Percentiles rank a stretch among this genome's conserved stretches.
These are phyloP conservation scores for Hirundichthys speculiger DNA, from an alignment of 2,113 vertebrate genomes.

Conservation along the genomic window DNA sequence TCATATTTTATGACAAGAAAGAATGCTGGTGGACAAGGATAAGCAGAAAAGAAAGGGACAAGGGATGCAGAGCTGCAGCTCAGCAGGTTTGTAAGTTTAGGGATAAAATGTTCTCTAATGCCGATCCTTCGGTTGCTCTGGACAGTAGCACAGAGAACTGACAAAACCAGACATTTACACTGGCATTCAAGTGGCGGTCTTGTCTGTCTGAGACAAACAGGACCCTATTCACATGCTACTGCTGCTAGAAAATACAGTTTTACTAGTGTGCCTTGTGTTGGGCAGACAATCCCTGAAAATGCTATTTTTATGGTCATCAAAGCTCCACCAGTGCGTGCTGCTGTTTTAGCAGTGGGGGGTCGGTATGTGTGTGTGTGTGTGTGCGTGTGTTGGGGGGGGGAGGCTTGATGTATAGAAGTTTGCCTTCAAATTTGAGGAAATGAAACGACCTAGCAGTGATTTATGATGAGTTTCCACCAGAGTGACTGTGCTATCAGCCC, in stretches of 20 bases:
- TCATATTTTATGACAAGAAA: constrained; percentile 35
- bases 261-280: background rate
- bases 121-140: constrained; percentile 59
- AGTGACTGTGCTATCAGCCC: constrained; percentile 30
- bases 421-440: constrained; percentile 42
- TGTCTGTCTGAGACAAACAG: constrained; percentile 56
- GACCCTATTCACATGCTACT: constrained; percentile 36
- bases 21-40: constrained; percentile 39
- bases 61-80: constrained; percentile 54
- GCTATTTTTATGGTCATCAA: constrained; percentile 22
- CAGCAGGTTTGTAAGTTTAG: constrained; percentile 59
- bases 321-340: constrained; percentile 7
- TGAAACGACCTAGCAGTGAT: constrained; percentile 40
- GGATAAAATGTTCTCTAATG: constrained; percentile 71
- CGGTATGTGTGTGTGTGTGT: too few species aligned
- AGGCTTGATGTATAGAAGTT: constrained; percentile 18
- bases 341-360: constrained; percentile 15
- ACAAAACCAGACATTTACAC: constrained; percentile 62
- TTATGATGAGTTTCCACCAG: constrained; percentile 36
- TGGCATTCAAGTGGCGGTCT: constrained; percentile 48
- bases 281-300: constrained; percentile 15
- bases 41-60: constrained; percentile 38
- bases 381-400: background rate
- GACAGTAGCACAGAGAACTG: constrained; percentile 53
- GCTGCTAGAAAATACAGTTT: constrained; percentile 37